Evolutionary conservation across 2,113 vertebrate genomes (phyloP).

Genomic region (Euleptes europaea): DNA sequence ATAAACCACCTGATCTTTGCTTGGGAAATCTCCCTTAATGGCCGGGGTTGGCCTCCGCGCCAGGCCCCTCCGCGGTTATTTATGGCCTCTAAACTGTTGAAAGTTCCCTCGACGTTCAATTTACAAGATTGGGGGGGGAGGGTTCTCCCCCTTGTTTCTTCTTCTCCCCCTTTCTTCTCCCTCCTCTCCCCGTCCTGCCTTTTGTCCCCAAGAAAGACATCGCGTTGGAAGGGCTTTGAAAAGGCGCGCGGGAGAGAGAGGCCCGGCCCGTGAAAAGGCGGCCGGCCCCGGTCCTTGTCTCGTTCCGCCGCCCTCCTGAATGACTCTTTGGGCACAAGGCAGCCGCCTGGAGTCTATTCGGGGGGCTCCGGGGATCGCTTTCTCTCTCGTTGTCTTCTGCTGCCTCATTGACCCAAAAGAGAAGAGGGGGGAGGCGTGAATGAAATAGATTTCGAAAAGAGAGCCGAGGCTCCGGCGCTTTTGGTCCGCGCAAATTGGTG

Average conservation of each 20-base stretch:
- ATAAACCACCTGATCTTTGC: slow-evolving; percentile 77
- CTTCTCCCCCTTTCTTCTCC: slow-evolving; percentile 58
- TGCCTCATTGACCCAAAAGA: background rate
- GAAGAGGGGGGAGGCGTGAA: too few species aligned
- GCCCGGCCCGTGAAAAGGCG: slow-evolving; percentile 72
- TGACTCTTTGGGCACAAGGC: slow-evolving; percentile 52
- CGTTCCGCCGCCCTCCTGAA: slow-evolving; percentile 79
- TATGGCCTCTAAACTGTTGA: slow-evolving; percentile 81
- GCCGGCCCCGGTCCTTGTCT: slow-evolving; percentile 72
- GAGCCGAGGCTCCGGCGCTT: slow-evolving; percentile 62
- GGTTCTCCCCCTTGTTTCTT: slow-evolving; percentile 20
- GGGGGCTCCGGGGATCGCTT: slow-evolving; percentile 65
- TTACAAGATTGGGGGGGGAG: slow-evolving; percentile 76
- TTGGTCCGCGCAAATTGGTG: slow-evolving; percentile 71
- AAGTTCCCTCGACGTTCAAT: slow-evolving; percentile 82
- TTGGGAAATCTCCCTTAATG: slow-evolving; percentile 80
- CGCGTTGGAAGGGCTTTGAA: slow-evolving; percentile 82
- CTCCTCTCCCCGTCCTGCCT: slow-evolving; percentile 60
- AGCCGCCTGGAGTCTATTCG: slow-evolving; percentile 80
- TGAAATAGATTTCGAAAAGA: slow-evolving; percentile 58
- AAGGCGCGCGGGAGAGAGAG: slow-evolving; percentile 78
- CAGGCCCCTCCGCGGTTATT: slow-evolving; percentile 80
- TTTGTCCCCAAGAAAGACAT: slow-evolving; percentile 78
- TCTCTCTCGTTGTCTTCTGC: too few species aligned
- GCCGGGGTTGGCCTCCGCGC: slow-evolving; percentile 79